Conservation (phyloP, 1,140 invertebrate species). For the Apis florea region DNA sequence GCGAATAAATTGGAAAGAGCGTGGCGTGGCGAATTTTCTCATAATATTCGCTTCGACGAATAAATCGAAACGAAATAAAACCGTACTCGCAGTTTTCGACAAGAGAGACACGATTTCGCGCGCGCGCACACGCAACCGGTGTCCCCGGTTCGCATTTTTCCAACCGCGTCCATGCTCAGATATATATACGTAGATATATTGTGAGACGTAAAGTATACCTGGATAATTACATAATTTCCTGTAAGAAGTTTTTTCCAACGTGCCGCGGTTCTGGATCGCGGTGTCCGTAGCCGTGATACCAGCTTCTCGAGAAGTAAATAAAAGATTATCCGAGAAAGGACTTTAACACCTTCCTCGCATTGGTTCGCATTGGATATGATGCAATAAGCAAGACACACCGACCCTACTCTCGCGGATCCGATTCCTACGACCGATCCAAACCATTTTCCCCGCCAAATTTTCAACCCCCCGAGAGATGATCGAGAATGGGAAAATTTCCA, state of each 20-base stretch:
- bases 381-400: not conserved
- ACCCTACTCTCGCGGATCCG: constrained; percentile 9
- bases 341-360: constrained; percentile 35
- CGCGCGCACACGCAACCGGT: constrained; percentile 11
- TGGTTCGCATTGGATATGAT: not conserved
- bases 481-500: no score
- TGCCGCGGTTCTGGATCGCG: constrained; percentile 26
- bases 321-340: constrained; percentile 30
- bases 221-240: constrained; percentile 43
- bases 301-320: constrained; percentile 5
- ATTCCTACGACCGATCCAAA: constrained; percentile 23
- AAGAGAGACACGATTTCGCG: not conserved
- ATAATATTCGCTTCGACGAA: not conserved
- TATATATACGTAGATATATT: not conserved
- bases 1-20: no score
- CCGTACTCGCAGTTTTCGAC: not conserved
- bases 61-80: not conserved
- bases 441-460: not conserved
- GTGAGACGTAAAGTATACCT: not conserved
- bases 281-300: constrained; percentile 18
- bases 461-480: not conserved
- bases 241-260: constrained; percentile 20
- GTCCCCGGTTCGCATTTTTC: constrained; percentile 23
- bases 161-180: not conserved
- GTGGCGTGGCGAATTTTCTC: not conserved